Base-by-base conservation (phyloP, 2,797 vertebrate genomes). In the Chiroxiphia lanceolata region DNA sequence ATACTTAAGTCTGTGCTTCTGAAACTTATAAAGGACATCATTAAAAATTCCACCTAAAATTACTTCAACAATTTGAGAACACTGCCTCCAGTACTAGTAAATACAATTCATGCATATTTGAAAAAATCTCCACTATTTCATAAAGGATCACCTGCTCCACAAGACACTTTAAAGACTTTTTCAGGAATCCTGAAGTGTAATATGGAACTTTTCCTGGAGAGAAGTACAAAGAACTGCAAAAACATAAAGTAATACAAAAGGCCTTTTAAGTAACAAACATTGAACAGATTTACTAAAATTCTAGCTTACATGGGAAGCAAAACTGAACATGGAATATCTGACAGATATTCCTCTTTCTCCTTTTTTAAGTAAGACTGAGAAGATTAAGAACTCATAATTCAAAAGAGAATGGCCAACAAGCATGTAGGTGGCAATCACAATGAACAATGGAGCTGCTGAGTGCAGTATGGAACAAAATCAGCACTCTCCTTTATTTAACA, bases 41-140 rank as follows among this genome's bases (percentile, higher is more conserved):
- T 72, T 50, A 90, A 72, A 80, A 86, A 79, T 65, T 86, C 59
- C 33, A 57, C 23, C 23, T 65, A 38, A 77, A 88, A 86, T 50
- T 34, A 90, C 25, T 38, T 56, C 7, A 84, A 59, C 11, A 80
- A 42, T 59, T 56, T 50, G 26, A 77, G 56, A 81, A 42, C 11
- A 83, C 16, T 36, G 31, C 16, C 9, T 59, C 6, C 38, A 29
- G 45, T 70, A 74, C 31, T 36, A 50, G 17, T 38, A 65, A 67
- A 87, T 59, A 36, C 3, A 79, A 25, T 31, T 26, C 1, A 21
- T 40, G 23, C 14, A 26, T 33, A n/a, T 63, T 33, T 53, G 40
- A 84, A 89, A 89, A 72, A 72, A 50, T 36, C 42, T 42, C 31
- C 36, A 79, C 14, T 0, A 1, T 63, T 82, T 87, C 47, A 77